Conservation (phyloP, 2,797 vertebrate species). For the Tapera naevia region DNA sequence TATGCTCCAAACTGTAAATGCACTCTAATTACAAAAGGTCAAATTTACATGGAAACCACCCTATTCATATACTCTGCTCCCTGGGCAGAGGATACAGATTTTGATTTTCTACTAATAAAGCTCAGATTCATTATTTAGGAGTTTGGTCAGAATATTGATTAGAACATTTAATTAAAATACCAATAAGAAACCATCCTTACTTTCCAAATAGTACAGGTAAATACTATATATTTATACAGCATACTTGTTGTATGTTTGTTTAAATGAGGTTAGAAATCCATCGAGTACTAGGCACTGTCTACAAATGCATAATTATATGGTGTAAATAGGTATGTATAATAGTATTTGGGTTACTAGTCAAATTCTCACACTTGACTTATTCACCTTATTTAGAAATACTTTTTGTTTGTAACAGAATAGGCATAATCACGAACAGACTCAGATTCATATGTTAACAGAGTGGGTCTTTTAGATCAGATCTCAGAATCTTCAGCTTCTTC, state of each 20-base stretch:
- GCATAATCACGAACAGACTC: neutral
- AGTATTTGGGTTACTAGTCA: neutral
- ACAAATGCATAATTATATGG: neutral
- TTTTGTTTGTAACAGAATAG: neutral
- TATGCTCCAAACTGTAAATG: neutral
- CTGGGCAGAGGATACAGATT: neutral
- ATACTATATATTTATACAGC: neutral
- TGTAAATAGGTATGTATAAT: neutral
- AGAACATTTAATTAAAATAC: neutral
- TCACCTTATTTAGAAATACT: neutral
- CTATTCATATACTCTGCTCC: neutral
- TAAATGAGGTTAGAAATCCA: neutral
- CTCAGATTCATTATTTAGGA: neutral
- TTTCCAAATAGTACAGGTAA: neutral
- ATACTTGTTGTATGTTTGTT: neutral
- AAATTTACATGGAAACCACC: neutral
- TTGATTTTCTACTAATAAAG: neutral
- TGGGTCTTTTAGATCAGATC: neutral
- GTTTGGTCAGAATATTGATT: neutral
- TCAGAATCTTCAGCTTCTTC: neutral
- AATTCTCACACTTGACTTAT: neutral
- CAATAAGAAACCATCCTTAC: rapidly evolving
- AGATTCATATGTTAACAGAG: neutral
- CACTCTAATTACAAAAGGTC: neutral
- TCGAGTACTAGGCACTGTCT: neutral